A percentile compares a stretch with the other conserved stretches of the same genome.
These are phyloP conservation scores for Myzus persicae DNA, from an alignment of 1,140 invertebrate genomes.

Conservation along the genomic window DNA sequence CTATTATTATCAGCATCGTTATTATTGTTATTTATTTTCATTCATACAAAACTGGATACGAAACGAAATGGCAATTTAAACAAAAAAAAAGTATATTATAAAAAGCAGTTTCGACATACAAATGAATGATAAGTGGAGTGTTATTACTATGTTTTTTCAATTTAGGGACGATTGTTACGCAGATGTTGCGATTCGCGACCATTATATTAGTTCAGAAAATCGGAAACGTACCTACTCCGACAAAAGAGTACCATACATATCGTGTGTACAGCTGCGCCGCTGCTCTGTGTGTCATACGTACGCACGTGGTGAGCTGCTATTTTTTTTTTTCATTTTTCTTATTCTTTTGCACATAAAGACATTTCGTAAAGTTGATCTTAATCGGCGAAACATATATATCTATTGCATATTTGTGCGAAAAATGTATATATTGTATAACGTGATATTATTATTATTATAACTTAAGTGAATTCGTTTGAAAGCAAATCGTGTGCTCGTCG, in stretches of 20 bases:
- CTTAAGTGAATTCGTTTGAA: background rate
- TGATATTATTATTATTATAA: background rate
- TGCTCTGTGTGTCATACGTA: background rate
- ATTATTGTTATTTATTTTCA: background rate
- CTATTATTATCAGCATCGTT: background rate
- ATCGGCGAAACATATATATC: slow-evolving; percentile 5
- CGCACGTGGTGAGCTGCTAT: background rate
- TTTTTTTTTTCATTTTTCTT: background rate
- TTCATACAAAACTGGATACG: background rate
- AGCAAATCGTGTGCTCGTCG: background rate
- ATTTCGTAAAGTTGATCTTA: background rate
- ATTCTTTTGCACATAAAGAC: background rate
- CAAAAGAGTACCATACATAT: background rate
- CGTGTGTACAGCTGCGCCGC: slow-evolving; percentile 41
- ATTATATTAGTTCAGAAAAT: slow-evolving; percentile 41
- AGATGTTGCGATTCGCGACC: slow-evolving; percentile 37
- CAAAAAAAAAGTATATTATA: background rate
- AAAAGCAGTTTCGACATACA: background rate
- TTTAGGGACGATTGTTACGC: slow-evolving; percentile 40
- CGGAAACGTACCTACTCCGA: slow-evolving; percentile 28
- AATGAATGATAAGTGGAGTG: slow-evolving; percentile 18
- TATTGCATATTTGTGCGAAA: background rate
- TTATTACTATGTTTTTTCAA: background rate
- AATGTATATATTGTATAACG: background rate
- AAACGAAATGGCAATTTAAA: slow-evolving; percentile 28